Conservation (phyloP, 2,797 vertebrate species). For the Nannoperca obscura region DNA sequence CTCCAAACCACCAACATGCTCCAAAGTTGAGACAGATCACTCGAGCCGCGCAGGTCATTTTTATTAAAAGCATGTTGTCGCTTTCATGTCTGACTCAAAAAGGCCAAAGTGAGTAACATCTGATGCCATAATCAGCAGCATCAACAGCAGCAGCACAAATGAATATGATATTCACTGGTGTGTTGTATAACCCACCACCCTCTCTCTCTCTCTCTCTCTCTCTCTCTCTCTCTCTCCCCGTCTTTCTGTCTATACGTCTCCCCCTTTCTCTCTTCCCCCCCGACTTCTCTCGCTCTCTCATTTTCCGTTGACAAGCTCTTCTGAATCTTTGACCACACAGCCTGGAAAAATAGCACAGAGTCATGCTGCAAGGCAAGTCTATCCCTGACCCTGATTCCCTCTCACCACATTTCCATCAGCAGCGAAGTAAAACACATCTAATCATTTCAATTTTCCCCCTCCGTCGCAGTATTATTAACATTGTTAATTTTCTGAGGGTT, state of each 20-base stretch:
- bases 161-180: constrained; percentile 54
- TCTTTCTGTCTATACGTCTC: constrained; percentile 66
- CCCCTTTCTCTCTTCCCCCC: constrained; percentile 72
- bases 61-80: constrained; percentile 71
- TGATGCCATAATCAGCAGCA: constrained; percentile 55
- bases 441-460: constrained; percentile 88
- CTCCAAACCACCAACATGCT: constrained; percentile 74
- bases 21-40: constrained; percentile 68
- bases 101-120: constrained; percentile 44
- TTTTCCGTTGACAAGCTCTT: constrained; percentile 87
- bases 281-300: constrained; percentile 78
- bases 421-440: constrained; percentile 87
- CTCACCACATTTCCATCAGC: constrained; percentile 90
- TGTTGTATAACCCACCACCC: constrained; percentile 54
- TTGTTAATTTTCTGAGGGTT: constrained; percentile 86
- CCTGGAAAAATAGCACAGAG: constrained; percentile 87
- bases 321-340: constrained; percentile 87
- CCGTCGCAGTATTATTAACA: constrained; percentile 86
- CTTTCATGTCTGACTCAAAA: constrained; percentile 57
- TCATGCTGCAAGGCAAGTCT: constrained; percentile 87
- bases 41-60: constrained; percentile 65
- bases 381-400: constrained; percentile 89
- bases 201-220: constrained; percentile 47
- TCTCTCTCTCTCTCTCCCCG: constrained; percentile 37
- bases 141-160: constrained; percentile 50